These are phyloP conservation scores for Parascotia fuliginaria DNA, from an alignment of 2,888 invertebrate genomes.

Conservation along the genomic window DNA sequence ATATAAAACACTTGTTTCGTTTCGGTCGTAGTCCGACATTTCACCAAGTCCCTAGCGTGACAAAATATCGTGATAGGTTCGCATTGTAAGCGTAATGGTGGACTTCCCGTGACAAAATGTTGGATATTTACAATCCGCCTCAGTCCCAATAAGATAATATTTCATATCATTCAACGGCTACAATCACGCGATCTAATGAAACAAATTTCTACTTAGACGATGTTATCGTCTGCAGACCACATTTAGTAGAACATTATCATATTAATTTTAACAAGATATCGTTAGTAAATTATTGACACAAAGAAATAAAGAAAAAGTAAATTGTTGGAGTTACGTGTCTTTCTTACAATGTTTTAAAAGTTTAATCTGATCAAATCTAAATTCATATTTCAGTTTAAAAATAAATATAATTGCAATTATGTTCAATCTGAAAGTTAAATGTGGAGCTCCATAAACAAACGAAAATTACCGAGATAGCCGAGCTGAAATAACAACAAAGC, in stretches of 20 bases:
- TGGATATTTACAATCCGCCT: conserved; percentile 41
- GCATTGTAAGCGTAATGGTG: conserved; percentile 49
- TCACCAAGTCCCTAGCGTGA: conserved; percentile 34
- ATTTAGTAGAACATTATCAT: not conserved
- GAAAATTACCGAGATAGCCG: too few species aligned
- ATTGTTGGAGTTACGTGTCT: too few species aligned
- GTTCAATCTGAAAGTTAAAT: too few species aligned
- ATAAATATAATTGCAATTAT: too few species aligned
- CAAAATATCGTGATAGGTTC: conserved; percentile 38
- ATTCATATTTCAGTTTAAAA: too few species aligned
- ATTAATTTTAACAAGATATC: not conserved
- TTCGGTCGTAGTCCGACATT: not conserved
- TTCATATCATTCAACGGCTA: conserved; percentile 26
- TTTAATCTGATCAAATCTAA: too few species aligned
- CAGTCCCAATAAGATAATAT: conserved; percentile 34
- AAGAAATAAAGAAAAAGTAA: too few species aligned
- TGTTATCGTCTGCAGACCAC: conserved; percentile 12
- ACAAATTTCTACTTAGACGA: conserved; percentile 14
- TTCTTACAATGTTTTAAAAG: too few species aligned
- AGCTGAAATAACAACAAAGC: too few species aligned
- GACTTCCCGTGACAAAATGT: conserved; percentile 55
- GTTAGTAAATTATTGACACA: not conserved
- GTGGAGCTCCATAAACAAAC: too few species aligned
- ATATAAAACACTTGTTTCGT: conserved; percentile 10
- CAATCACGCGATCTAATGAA: conserved; percentile 33